Evolutionary conservation across 2,113 vertebrate genomes (phyloP).

Genomic region (Microcebus griseorufus): DNA sequence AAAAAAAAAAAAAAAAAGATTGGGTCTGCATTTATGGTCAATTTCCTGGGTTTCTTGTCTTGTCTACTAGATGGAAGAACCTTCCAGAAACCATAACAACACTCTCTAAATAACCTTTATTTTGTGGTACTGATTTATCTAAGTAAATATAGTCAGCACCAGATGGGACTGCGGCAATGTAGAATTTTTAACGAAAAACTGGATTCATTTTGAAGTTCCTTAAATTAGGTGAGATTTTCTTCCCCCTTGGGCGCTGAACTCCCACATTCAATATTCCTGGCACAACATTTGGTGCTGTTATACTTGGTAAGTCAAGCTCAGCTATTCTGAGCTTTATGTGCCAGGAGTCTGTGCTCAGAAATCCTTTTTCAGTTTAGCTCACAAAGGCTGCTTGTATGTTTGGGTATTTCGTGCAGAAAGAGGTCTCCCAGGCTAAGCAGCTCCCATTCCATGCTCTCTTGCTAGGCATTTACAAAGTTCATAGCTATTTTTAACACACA

Average conservation of each 20-base stretch:
- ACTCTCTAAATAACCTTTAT: conserved; percentile 22
- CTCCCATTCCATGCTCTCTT: neutral
- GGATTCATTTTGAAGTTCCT: conserved; percentile 52
- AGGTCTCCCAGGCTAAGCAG: neutral
- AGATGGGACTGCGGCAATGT: neutral
- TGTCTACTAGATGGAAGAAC: neutral
- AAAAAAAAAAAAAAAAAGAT: neutral
- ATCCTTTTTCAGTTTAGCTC: neutral
- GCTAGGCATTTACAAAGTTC: neutral
- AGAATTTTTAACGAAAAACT: neutral
- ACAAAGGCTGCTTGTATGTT: neutral
- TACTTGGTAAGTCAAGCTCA: neutral
- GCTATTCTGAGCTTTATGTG: conserved; percentile 18
- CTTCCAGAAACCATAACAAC: neutral
- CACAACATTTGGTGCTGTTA: neutral
- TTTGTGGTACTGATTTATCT: neutral
- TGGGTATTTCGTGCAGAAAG: neutral
- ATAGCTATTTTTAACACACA: neutral
- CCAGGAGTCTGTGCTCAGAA: neutral
- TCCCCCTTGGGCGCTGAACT: neutral
- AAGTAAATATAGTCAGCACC: conserved; percentile 5
- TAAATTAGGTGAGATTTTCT: conserved; percentile 6
- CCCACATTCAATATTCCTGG: neutral
- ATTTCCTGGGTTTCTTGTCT: neutral
- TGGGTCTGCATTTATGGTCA: neutral